Evolutionary conservation across 2,113 vertebrate genomes (phyloP).

Genomic region (Elaphurus davidianus): DNA sequence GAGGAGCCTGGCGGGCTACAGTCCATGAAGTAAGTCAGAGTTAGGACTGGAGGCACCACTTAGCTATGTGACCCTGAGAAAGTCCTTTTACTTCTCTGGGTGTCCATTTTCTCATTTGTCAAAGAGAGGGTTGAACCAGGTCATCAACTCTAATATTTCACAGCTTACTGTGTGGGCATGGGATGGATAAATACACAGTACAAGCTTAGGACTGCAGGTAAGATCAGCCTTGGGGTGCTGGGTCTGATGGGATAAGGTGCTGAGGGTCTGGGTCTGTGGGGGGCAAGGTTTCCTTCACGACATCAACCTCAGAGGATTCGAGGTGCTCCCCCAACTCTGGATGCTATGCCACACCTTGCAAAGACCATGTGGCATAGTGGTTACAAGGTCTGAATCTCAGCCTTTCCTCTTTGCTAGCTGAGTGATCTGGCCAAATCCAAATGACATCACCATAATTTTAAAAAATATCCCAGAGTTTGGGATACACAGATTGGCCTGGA

Average conservation of each 20-base stretch:
- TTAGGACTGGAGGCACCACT: neutral
- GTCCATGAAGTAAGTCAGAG: neutral
- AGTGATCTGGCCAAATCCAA: neutral
- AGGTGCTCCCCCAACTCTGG: neutral
- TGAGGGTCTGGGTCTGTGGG: neutral
- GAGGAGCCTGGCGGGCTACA: neutral
- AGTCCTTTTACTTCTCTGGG: neutral
- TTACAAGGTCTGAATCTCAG: neutral
- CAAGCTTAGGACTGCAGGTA: neutral
- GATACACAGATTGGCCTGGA: neutral
- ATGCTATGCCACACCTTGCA: neutral
- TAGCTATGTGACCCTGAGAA: neutral
- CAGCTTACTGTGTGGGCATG: neutral
- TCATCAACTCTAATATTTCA: neutral
- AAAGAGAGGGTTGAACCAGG: neutral
- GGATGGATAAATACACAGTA: neutral
- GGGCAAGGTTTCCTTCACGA: neutral
- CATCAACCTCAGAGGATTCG: neutral
- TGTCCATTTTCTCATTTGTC: neutral
- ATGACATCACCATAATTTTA: neutral
- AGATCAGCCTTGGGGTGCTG: neutral
- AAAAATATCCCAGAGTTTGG: neutral
- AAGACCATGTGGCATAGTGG: neutral
- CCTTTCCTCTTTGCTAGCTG: neutral
- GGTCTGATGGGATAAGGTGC: neutral